Evolutionary conservation across 1,140 invertebrate species (phyloP).

Genomic region (Acromyrmex charruanus): DNA sequence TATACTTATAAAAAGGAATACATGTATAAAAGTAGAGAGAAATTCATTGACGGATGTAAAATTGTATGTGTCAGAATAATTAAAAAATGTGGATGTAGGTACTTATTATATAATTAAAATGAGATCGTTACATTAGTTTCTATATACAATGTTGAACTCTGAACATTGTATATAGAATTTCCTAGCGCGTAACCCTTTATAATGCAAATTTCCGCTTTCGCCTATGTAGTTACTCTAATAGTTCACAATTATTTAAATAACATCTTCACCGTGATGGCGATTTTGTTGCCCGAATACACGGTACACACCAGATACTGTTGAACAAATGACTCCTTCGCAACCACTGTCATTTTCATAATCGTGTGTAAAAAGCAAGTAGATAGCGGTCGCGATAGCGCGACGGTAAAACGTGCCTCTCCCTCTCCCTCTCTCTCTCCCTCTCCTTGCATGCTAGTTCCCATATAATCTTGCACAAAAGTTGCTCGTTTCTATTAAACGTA

Average conservation of each 20-base stretch:
- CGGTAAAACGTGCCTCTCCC: not conserved
- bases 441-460: not conserved
- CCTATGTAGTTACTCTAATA: slow-evolving; percentile 39
- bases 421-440: not conserved
- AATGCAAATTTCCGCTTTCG: slow-evolving; percentile 12
- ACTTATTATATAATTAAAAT: not conserved
- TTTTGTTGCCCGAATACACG: slow-evolving; percentile 36
- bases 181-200: not conserved
- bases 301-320: not conserved
- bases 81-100: not conserved
- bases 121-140: not conserved
- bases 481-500: not conserved
- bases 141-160: not conserved
- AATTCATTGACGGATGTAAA: not conserved
- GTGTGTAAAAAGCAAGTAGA: slow-evolving; percentile 50
- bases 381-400: slow-evolving; percentile 26
- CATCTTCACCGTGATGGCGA: slow-evolving; percentile 25
- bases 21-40: not conserved
- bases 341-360: slow-evolving; percentile 52
- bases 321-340: slow-evolving; percentile 48
- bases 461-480: slow-evolving; percentile 41
- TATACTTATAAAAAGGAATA: not conserved
- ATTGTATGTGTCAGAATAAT: not conserved
- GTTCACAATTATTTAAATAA: slow-evolving; percentile 58
- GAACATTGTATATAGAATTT: not conserved